Base-by-base conservation (phyloP, 1,140 invertebrate species). In the Protaetia brevitarsis region DNA sequence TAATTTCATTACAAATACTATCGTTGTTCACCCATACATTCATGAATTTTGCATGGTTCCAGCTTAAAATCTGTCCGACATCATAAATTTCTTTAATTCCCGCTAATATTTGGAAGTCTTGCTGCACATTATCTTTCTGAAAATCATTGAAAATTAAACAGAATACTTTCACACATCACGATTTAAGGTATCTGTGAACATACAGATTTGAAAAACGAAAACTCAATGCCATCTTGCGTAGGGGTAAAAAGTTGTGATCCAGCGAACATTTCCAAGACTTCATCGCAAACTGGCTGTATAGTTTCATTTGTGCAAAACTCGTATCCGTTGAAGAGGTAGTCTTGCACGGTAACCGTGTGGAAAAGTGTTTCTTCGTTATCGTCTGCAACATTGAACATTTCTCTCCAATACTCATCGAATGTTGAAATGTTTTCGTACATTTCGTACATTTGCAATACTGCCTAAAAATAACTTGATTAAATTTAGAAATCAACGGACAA, bases 401-500 rank as follows among this genome's bases (percentile, higher is more conserved):
- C 16, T 51, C 41, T 51, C 41, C 41, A 51, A 51, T 51, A 5
- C 2, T 23, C 5, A 23, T 51, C 19, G 11, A 51, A 51, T 1
- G 16, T 2, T 23, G 6, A 3, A 51, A 51, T 3, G 11, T 51
- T 51, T 19, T 51, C 41, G 3, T 23, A 23, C 41, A 51, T 51
- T 51, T 51, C 41, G 16, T 23, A 51, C 41, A 51, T 51, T 51
- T 51, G 41, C 19, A 51, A 19, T 16, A 23, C 26, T 19, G 41
- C 41, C 41, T 51, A 26, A 51, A 51, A n/a, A n/a, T n/a, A n/a
- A n/a, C n/a, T n/a, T n/a, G n/a, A 51, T 51, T 19, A 37, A 11
- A 51, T 23, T 51, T 51, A 19, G 6, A 4, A 13, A 19, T 21
- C n/a, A 41, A 5, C 0, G 8, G n/a, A 41, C 36, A 6, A 34